These are phyloP conservation scores for Luidia sarsii DNA, from an alignment of 53 echinoderm and acorn worm genomes.

Conservation along the genomic window DNA sequence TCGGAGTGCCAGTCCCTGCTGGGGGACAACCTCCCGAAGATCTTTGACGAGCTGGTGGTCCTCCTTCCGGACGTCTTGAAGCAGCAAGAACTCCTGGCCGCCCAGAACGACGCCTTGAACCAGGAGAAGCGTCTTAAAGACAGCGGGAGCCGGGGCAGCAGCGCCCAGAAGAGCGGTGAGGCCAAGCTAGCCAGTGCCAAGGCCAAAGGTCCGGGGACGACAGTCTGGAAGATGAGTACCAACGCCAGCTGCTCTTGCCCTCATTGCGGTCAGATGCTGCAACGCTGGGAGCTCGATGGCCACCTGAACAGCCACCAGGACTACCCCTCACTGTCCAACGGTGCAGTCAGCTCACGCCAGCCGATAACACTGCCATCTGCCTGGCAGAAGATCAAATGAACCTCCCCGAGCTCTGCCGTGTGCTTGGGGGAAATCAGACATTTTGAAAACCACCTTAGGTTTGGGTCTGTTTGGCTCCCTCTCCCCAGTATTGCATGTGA, in stretches of 20 bases:
- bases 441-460: not conserved
- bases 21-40: slow-evolving; percentile 71
- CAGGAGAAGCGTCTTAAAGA: slow-evolving; percentile 23
- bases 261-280: slow-evolving; percentile 69
- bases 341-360: not conserved
- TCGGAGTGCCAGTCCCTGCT: slow-evolving; percentile 63
- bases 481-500: no score
- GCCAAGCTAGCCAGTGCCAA: slow-evolving; percentile 32
- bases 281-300: slow-evolving; percentile 50
- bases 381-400: slow-evolving; percentile 36
- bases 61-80: slow-evolving; percentile 83
- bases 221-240: not conserved
- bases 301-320: slow-evolving; percentile 81
- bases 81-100: slow-evolving; percentile 82
- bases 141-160: slow-evolving; percentile 43
- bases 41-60: slow-evolving; percentile 87
- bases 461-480: no score
- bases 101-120: slow-evolving; percentile 59
- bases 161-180: slow-evolving; percentile 64
- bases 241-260: slow-evolving; percentile 61
- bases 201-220: slow-evolving; percentile 42
- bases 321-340: slow-evolving; percentile 71
- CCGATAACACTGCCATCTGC: slow-evolving; percentile 27
- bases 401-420: not conserved
- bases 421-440: not conserved